phyloP scores from a whole-genome alignment of 2,888 invertebrate genomes.

The Caenorhabditis angaria region DNA sequence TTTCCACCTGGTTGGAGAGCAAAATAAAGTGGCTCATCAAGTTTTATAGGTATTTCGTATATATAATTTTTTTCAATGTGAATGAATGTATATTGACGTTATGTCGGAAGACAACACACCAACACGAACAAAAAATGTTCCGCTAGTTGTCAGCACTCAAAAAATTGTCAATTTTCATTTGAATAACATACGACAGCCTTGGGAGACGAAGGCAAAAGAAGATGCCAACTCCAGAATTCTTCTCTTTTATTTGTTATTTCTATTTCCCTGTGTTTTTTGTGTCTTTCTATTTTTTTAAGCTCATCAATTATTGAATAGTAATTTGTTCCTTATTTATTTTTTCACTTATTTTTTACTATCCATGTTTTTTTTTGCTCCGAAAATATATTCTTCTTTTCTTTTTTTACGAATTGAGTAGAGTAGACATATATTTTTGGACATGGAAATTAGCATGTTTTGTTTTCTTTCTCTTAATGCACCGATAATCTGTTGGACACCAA shows the following conservation, averaged over 20 bases:
- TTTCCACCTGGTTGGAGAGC: background rate
- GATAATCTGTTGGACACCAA: constrained; percentile 1
- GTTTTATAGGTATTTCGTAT: constrained; percentile 2
- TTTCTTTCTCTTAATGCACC: constrained; percentile 1
- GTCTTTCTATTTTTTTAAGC: background rate
- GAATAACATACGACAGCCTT: constrained; percentile 4
- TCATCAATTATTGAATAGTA: background rate
- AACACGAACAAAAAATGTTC: background rate
- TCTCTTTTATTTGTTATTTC: background rate
- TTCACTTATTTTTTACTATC: no score
- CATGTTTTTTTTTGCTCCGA: no score
- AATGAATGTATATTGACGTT: background rate
- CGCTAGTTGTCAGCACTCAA: constrained; percentile 1
- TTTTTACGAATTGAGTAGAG: no score
- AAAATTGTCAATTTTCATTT: constrained; percentile 4
- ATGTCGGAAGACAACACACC: background rate
- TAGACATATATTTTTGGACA: no score
- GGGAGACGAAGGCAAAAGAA: background rate
- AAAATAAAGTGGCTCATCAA: background rate
- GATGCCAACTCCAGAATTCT: constrained; percentile 2
- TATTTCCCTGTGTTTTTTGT: no score
- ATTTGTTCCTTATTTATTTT: background rate
- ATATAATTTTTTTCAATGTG: no score
- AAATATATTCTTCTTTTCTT: no score
- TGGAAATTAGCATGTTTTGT: constrained; percentile 4